Percentiles rank a stretch among this genome's conserved stretches.
phyloP scores from a whole-genome alignment of 2,797 vertebrate species.

The Pipistrellus nathusii region DNA sequence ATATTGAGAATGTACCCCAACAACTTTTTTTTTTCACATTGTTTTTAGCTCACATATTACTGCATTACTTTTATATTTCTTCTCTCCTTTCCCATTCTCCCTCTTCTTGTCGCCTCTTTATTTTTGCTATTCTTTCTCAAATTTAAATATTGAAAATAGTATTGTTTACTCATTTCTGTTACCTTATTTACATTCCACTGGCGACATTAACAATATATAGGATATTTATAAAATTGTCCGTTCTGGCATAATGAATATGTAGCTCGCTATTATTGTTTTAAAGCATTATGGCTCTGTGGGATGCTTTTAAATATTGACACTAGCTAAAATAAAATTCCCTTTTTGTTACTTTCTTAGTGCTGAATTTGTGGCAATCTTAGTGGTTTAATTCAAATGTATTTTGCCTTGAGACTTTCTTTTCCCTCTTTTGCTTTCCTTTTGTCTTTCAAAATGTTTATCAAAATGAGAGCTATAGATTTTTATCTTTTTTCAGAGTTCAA shows the following conservation, averaged over 20 bases:
- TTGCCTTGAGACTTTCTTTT: neutral
- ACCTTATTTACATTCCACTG: neutral
- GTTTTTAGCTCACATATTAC: neutral
- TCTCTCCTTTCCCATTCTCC: neutral
- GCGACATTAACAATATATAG: neutral
- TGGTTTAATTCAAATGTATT: neutral
- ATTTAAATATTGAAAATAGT: neutral
- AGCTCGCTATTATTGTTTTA: neutral
- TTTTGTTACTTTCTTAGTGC: constrained; percentile 54
- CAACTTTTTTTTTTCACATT: neutral
- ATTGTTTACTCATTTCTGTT: neutral
- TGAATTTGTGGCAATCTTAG: neutral
- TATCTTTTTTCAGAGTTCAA: neutral
- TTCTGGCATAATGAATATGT: neutral
- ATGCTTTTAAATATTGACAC: constrained; percentile 20
- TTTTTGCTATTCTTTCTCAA: neutral
- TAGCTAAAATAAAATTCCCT: constrained; percentile 8
- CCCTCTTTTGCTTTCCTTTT: neutral
- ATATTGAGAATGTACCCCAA: neutral
- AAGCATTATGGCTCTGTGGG: neutral
- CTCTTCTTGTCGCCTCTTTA: neutral
- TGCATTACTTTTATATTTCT: neutral
- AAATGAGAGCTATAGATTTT: constrained; percentile 17
- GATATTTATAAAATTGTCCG: constrained; percentile 5
- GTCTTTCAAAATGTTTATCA: constrained; percentile 17